A percentile compares a stretch with the other conserved stretches of the same genome.
phyloP scores from a whole-genome alignment of 2,888 invertebrate species.

The Agrotis segetum region DNA sequence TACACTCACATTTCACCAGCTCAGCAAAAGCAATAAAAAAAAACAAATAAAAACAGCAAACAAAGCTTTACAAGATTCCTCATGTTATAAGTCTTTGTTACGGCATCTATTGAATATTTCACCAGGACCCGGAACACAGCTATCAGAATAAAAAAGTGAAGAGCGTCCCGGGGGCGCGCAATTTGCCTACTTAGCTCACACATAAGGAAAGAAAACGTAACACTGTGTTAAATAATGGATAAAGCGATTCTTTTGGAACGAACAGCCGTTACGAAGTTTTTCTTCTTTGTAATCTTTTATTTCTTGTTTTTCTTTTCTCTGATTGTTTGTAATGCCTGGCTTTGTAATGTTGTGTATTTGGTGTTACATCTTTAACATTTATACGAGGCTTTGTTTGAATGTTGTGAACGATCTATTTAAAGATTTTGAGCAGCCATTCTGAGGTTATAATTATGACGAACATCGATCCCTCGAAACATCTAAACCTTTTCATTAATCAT shows the following conservation, averaged over 20 bases:
- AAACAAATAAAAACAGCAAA: slow-evolving; percentile 10
- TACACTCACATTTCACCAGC: background rate
- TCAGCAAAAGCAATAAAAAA: slow-evolving; percentile 6
- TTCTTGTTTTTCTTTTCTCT: slow-evolving; percentile 2
- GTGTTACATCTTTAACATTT: too few species aligned
- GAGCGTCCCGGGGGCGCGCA: slow-evolving; percentile 52
- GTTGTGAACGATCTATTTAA: too few species aligned
- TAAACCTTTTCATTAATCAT: too few species aligned
- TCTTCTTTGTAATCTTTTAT: slow-evolving; percentile 26
- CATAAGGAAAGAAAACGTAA: slow-evolving; percentile 48
- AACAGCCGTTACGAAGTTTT: slow-evolving; percentile 16
- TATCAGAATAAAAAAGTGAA: slow-evolving; percentile 54
- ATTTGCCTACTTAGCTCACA: slow-evolving; percentile 61
- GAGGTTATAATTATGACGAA: too few species aligned
- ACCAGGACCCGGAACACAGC: slow-evolving; percentile 30
- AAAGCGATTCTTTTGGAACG: slow-evolving; percentile 32
- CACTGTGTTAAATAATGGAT: slow-evolving; percentile 55
- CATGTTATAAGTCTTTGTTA: slow-evolving; percentile 45
- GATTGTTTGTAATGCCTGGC: background rate
- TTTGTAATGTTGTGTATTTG: background rate
- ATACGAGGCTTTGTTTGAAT: too few species aligned
- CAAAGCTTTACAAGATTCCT: slow-evolving; percentile 14
- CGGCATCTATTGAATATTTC: slow-evolving; percentile 52
- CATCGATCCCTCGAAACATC: too few species aligned
- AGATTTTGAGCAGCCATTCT: too few species aligned